A percentile compares a stretch with the other conserved stretches of the same genome.
These are phyloP conservation scores for Eufriesea mexicana DNA, from an alignment of 1,140 invertebrate genomes.

Conservation along the genomic window DNA sequence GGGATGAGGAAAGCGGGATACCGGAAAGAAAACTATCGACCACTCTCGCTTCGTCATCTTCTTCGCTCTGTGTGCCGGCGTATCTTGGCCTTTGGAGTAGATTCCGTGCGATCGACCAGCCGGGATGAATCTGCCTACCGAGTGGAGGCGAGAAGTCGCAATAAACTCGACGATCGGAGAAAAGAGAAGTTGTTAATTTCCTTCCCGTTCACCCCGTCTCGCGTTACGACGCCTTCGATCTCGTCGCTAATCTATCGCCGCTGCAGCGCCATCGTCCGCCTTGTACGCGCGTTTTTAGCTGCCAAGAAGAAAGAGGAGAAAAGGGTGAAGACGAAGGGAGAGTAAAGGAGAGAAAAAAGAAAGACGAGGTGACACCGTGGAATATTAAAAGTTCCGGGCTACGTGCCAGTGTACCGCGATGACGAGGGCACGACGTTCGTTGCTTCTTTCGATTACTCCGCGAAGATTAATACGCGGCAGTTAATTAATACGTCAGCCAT, in stretches of 20 bases:
- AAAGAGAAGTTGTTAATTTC: conserved; percentile 71
- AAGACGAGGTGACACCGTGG: background rate
- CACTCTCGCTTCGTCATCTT: conserved; percentile 51
- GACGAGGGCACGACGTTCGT: background rate
- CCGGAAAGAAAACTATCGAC: conserved; percentile 51
- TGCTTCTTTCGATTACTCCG: conserved; percentile 11
- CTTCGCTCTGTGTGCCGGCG: conserved; percentile 19
- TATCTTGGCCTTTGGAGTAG: conserved; percentile 42
- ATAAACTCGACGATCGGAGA: conserved; percentile 69
- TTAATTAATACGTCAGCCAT: conserved; percentile 30
- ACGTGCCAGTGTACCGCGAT: background rate
- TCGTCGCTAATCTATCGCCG: conserved; percentile 13
- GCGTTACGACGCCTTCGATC: conserved; percentile 7
- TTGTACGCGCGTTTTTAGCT: background rate
- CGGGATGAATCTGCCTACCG: conserved; percentile 33
- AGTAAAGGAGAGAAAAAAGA: background rate
- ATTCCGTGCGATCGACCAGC: conserved; percentile 52
- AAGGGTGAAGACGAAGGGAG: accelerated
- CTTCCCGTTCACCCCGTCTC: conserved; percentile 1
- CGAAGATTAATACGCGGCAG: conserved; percentile 21
- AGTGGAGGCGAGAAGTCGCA: conserved; percentile 44
- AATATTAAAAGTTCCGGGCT: conserved; percentile 32
- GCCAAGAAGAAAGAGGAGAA: background rate
- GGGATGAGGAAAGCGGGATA: background rate
- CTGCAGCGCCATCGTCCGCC: background rate